phyloP scores from a whole-genome alignment of 2,113 vertebrate species.

The Dicentrarchus labrax region DNA sequence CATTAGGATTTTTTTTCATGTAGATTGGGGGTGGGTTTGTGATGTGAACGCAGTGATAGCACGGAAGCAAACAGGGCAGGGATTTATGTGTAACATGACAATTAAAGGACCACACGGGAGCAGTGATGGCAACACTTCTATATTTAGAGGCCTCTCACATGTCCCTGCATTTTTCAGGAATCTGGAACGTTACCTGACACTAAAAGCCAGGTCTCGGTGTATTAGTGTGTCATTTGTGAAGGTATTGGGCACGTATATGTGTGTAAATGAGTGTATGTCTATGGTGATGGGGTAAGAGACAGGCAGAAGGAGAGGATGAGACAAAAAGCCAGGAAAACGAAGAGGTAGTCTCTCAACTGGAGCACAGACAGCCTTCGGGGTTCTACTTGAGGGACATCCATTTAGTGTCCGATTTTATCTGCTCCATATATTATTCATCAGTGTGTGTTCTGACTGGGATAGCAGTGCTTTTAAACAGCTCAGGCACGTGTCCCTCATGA shows the following conservation, averaged over 20 bases:
- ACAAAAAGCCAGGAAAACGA: conserved; percentile 14
- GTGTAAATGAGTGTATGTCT: conserved; percentile 22
- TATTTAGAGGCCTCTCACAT: conserved; percentile 83
- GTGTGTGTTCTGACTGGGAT: conserved; percentile 61
- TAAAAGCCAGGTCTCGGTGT: conserved; percentile 59
- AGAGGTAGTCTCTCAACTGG: conserved; percentile 4
- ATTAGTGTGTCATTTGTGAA: conserved; percentile 45
- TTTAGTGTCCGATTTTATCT: conserved; percentile 77
- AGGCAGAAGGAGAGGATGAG: conserved; percentile 17
- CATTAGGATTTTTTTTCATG: conserved; percentile 52
- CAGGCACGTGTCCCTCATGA: conserved; percentile 40
- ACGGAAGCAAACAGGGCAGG: conserved; percentile 43
- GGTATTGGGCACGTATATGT: conserved; percentile 17
- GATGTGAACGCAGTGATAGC: conserved; percentile 34
- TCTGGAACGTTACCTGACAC: conserved; percentile 80
- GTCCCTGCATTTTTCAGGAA: conserved; percentile 83
- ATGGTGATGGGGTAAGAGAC: neutral
- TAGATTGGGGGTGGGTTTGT: conserved; percentile 26
- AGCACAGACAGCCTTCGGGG: conserved; percentile 38
- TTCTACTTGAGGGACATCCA: conserved; percentile 61
- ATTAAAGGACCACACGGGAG: conserved; percentile 74
- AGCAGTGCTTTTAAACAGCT: conserved; percentile 58
- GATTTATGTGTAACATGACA: conserved; percentile 60
- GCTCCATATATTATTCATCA: conserved; percentile 79
- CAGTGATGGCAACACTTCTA: conserved; percentile 70